A percentile compares a stretch with the other conserved stretches of the same genome.
These are phyloP conservation scores for Bombus confusus DNA, from an alignment of 1,140 invertebrate genomes.

Conservation along the genomic window DNA sequence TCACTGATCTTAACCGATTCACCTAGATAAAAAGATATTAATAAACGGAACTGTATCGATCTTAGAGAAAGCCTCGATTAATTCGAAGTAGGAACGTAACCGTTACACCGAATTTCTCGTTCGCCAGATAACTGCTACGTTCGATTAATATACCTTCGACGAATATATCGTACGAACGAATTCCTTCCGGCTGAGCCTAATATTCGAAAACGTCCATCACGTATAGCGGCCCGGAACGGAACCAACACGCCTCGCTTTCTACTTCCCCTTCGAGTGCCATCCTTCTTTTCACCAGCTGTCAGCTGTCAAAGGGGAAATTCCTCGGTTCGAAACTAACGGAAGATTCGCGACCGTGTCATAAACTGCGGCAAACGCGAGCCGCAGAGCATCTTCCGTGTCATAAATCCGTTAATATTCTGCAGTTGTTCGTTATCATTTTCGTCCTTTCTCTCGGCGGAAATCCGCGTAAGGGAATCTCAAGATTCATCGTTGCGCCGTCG, in stretches of 20 bases:
- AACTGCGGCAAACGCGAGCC: neutral
- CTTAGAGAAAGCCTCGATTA: too few relatives aligned
- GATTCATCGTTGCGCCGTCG: neutral
- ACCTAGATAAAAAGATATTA: too few relatives aligned
- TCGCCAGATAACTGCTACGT: neutral
- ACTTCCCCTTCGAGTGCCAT: neutral
- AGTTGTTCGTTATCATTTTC: neutral
- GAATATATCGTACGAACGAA: neutral
- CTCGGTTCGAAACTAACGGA: constrained; percentile 13
- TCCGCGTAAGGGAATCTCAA: constrained; percentile 27
- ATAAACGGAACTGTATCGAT: too few relatives aligned
- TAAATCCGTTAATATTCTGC: neutral
- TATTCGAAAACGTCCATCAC: neutral
- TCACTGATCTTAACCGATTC: too few relatives aligned
- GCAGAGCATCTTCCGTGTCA: neutral
- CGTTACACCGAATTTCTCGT: neutral
- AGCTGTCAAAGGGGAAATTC: constrained; percentile 28
- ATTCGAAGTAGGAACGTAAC: neutral
- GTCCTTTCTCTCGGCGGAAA: neutral
- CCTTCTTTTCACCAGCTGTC: neutral
- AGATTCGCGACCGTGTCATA: constrained; percentile 8
- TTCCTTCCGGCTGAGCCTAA: neutral
- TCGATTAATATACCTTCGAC: neutral
- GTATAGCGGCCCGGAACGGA: neutral
- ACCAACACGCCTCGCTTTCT: neutral